Conservation (phyloP, 2,113 vertebrate species). For the Cromileptes altivelis region DNA sequence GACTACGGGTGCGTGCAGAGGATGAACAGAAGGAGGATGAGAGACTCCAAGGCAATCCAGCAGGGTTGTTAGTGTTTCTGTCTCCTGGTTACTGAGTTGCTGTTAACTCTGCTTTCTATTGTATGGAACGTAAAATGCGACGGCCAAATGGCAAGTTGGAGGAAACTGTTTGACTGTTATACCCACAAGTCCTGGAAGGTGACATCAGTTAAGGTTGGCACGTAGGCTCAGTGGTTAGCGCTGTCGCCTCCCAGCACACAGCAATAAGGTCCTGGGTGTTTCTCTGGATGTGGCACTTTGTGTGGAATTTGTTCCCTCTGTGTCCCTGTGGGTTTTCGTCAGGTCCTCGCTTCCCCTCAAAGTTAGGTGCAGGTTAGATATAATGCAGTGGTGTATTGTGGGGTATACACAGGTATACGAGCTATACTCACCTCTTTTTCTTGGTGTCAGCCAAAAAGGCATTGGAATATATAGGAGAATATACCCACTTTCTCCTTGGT, state of each 20-base stretch:
- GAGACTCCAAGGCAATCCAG: constrained; percentile 15
- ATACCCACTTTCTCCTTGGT: too few species aligned
- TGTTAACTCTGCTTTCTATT: constrained; percentile 4
- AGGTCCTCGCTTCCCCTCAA: constrained; percentile 2
- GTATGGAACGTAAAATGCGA: neutral
- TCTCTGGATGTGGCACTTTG: constrained; percentile 26
- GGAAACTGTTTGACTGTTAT: constrained; percentile 26
- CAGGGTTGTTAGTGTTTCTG: constrained; percentile 36
- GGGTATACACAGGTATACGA: too few species aligned
- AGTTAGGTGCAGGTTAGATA: neutral
- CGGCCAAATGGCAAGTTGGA: constrained; percentile 8
- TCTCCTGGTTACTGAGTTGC: constrained; percentile 49
- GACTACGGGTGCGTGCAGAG: constrained; percentile 18
- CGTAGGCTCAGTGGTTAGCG: constrained; percentile 16
- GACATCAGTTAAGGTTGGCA: constrained; percentile 53
- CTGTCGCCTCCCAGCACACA: constrained; percentile 29
- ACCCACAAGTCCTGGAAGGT: constrained; percentile 29
- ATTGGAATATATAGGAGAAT: too few species aligned
- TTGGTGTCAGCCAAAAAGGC: too few species aligned
- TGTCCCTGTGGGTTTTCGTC: neutral
- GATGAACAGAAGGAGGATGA: constrained; percentile 43
- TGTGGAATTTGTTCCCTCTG: neutral
- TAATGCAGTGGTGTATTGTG: too few species aligned
- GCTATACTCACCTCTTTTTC: too few species aligned
- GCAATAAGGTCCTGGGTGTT: constrained; percentile 35